Evolutionary conservation across 2,113 vertebrate genomes (phyloP).

Genomic region (Halichoeres trimaculatus): DNA sequence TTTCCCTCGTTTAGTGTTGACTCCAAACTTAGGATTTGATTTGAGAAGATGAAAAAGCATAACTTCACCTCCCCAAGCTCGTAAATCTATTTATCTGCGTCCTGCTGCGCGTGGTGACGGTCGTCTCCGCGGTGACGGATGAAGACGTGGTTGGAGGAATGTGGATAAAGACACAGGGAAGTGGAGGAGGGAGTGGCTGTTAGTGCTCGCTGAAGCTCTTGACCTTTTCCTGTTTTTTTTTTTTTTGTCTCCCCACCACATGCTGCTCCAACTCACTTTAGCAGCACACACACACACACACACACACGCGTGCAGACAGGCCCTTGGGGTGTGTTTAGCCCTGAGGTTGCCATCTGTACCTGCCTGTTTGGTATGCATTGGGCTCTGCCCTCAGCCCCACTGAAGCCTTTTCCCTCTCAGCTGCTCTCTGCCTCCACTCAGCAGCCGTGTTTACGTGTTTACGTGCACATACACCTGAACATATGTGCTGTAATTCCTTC

Average conservation of each 20-base stretch:
- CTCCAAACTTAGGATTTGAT: too few species aligned
- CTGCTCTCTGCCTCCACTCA: slow-evolving; percentile 42
- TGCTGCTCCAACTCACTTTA: slow-evolving; percentile 32
- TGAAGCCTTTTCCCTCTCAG: slow-evolving; percentile 34
- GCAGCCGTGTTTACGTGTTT: slow-evolving; percentile 3
- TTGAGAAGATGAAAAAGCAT: too few species aligned
- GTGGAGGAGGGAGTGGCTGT: slow-evolving; percentile 20
- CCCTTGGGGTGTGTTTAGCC: slow-evolving; percentile 71
- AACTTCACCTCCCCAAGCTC: too few species aligned
- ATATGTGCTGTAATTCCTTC: slow-evolving; percentile 4
- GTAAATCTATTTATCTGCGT: too few species aligned
- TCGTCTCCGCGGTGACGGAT: too few species aligned
- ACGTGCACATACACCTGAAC: slow-evolving; percentile 4
- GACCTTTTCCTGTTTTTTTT: slow-evolving; percentile 45
- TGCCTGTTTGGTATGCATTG: slow-evolving; percentile 72
- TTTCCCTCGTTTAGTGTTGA: too few species aligned
- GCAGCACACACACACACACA: slow-evolving; percentile 14
- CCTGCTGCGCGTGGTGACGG: too few species aligned
- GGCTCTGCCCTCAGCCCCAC: slow-evolving; percentile 47
- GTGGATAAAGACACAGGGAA: slow-evolving; percentile 22
- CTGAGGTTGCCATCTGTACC: slow-evolving; percentile 75
- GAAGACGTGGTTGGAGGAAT: slow-evolving; percentile 6
- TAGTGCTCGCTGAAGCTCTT: slow-evolving; percentile 53
- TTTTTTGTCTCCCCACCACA: slow-evolving; percentile 22
- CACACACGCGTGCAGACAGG: slow-evolving; percentile 16